A percentile compares a stretch with the other conserved stretches of the same genome.
phyloP scores from a whole-genome alignment of 2,888 invertebrate genomes.

The Galerucella pusilla region DNA sequence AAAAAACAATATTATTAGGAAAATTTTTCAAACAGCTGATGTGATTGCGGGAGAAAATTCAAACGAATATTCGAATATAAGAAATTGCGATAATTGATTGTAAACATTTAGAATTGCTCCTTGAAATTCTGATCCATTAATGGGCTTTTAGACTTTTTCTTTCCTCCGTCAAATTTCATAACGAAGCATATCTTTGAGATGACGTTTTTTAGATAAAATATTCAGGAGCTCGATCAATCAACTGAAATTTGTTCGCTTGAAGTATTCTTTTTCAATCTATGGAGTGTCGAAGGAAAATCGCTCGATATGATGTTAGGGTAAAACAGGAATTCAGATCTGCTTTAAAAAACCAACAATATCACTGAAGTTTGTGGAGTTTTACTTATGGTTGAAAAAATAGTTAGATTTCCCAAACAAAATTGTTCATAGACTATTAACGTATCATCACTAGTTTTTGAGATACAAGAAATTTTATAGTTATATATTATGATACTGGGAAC shows the following conservation, averaged over 20 bases:
- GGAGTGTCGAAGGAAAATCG: not conserved
- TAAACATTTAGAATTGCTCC: not conserved
- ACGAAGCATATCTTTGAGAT: not conserved
- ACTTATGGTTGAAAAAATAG: too few species aligned
- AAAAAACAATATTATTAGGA: conserved; percentile 11
- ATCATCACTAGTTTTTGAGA: too few species aligned
- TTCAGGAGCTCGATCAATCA: not conserved
- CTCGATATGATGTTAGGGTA: too few species aligned
- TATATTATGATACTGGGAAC: too few species aligned
- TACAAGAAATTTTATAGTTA: too few species aligned
- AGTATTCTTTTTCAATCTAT: not conserved
- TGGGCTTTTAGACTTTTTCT: not conserved
- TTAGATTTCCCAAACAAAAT: too few species aligned
- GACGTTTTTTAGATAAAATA: conserved; percentile 1
- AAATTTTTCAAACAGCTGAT: conserved; percentile 14
- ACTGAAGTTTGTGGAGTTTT: too few species aligned
- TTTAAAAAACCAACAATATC: too few species aligned
- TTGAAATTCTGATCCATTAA: conserved; percentile 2
- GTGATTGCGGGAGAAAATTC: conserved; percentile 5
- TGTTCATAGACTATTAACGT: too few species aligned
- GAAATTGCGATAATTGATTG: conserved; percentile 7
- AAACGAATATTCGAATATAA: not conserved
- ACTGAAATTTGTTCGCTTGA: not conserved
- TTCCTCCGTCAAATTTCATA: not conserved
- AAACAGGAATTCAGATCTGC: too few species aligned